A percentile compares a stretch with the other conserved stretches of the same genome.
Evolutionary conservation across 2,797 vertebrate species (phyloP).

Genomic region (Sebastes trivittatus): DNA sequence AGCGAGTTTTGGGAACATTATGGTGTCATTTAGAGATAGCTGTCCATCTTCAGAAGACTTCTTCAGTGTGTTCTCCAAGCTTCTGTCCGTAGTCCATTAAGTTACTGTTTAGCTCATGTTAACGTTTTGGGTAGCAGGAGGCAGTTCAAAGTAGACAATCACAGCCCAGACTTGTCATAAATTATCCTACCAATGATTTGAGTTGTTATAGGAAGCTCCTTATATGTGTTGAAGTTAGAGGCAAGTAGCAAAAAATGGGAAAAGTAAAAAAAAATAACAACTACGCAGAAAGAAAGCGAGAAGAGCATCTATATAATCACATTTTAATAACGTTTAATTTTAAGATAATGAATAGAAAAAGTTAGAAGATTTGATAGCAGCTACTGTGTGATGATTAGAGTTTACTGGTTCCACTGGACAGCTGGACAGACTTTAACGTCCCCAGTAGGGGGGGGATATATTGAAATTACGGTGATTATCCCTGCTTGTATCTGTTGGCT

Average conservation of each 20-base stretch:
- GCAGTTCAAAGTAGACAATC: neutral
- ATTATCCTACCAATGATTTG: neutral
- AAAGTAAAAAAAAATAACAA: neutral
- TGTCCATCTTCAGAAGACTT: neutral
- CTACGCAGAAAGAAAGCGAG: neutral
- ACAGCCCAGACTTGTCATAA: neutral
- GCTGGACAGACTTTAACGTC: neutral
- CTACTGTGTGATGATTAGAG: neutral
- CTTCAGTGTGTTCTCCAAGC: neutral
- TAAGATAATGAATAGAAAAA: neutral
- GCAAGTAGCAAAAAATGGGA: neutral
- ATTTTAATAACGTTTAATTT: neutral
- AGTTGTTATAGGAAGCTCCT: neutral
- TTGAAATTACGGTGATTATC: slow-evolving; percentile 41
- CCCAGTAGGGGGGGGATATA: neutral
- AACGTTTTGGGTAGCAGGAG: neutral
- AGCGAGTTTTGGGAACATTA: neutral
- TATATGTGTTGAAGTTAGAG: neutral
- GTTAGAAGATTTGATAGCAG: neutral
- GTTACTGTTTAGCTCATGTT: neutral
- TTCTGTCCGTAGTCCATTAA: neutral
- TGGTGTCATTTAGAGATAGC: neutral
- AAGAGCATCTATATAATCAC: neutral
- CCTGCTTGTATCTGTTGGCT: slow-evolving; percentile 57
- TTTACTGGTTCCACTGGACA: neutral